Evolutionary conservation across 2,113 vertebrate genomes (phyloP), one percentile per base, ranked within the genome.

Genomic region (Sapajus apella): DNA sequence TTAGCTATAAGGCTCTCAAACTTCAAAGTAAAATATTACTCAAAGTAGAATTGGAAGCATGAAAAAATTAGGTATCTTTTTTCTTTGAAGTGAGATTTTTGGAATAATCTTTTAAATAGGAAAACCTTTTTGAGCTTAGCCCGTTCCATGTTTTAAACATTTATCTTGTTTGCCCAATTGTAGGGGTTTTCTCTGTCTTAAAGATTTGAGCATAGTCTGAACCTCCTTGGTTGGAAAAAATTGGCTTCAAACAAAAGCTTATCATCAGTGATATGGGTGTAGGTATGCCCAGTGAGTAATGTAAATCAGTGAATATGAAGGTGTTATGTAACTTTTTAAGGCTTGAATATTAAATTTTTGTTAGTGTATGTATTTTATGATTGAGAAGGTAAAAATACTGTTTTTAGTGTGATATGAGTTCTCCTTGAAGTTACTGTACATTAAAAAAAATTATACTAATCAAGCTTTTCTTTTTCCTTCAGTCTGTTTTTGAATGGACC

Each of bases 81-180:
- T 96, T 87, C 52, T 96, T 93, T 93, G 66, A 95, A 94, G 87
- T 93, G 58, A 90, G 58, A 50, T 82, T 94, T 91, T 91, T 94
- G 11, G 52, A 77, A 66, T 86, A 55, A n/a, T 86, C 37, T 91
- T 92, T 95, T 61, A 85, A 95, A 21, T 55, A 95, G 32, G 47
- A 50, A 89, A 94, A 91, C 12, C 45, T 40, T 80, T 92, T 58
- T 83, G 37, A 61, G 25, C 35, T 94, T 86, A 68, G 11, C 16
- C 17, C n/a, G 3, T 80, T 93, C 25, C 10, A 5, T 80, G 20
- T 73, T 84, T 85, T 88, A 92, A 94, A 58, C 21, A 35, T 75
- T 79, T 86, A 47, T 93, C 52, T 82, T 95, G 35, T 82, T 76
- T 94, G 61, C 77, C 95, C 23, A 90, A 17, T 81, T 97, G 90